Evolutionary conservation across 1,140 invertebrate species (phyloP), one percentile per base, ranked within the genome.

Genomic region (Uloborus diversus): DNA sequence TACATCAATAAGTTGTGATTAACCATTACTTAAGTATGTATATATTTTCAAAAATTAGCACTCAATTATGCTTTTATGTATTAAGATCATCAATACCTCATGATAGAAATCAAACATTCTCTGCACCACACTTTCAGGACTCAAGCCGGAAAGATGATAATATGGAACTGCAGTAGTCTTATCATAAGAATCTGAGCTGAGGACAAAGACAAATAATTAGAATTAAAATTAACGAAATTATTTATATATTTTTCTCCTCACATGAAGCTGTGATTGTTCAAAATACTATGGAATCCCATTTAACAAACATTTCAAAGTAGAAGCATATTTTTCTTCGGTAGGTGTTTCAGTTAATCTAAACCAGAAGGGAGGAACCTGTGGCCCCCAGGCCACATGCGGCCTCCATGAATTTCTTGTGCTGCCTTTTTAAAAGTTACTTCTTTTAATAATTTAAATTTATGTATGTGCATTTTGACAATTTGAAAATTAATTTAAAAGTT

Each of bases 101-200:
- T 70, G 49, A 17, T 27, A 33, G 9, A 69, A 42, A 27, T 76
- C 49, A 17, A 81, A 62, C 13, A 83, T 57, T 71, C 82, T 73
- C 56, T 79, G 78, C 17, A 86, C 51, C 37, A 85, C 62, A 70
- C 84, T 83, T 75, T 83, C 33, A 35, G 84, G 14, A 47, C 78
- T 49, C 28, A 84, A 56, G 35, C 83, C 59, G 25, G 90, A 90
- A 86, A 90, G 90, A 81, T 88, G 89, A 82, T 90, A 92, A 84
- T 90, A 91, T 2, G 89, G 88, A 81, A 89, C 86, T 51, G 89
- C 89, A n/a, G 89, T 47, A 25, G 79, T 4, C 70, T 37, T 64
- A 23, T 51, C 27, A 2, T 17, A 17, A 5, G 56, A 25, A 64
- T 75, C 57, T n/a, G 53, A 62, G 30, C 42, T 64, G 23, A 27